These are phyloP conservation scores for Eristalinus aeneus DNA, from an alignment of 2,888 invertebrate genomes.

Conservation along the genomic window DNA sequence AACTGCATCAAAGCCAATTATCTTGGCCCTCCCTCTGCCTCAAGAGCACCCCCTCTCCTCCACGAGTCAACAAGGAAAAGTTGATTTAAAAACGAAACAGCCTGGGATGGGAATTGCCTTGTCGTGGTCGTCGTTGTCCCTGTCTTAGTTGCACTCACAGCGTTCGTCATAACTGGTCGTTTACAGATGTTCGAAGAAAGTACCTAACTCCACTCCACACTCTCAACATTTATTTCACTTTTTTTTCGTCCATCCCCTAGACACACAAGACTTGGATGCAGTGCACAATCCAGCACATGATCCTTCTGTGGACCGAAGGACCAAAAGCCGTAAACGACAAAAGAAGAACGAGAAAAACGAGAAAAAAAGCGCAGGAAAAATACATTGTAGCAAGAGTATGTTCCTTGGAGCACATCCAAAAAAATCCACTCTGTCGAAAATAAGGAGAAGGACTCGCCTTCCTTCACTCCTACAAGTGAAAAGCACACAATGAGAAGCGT, in stretches of 20 bases:
- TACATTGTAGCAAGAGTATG: constrained; percentile 59
- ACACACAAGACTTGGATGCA: constrained; percentile 15
- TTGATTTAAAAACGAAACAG: constrained; percentile 11
- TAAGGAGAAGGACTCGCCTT: constrained; percentile 31
- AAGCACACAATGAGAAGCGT: constrained; percentile 68
- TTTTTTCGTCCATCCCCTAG: constrained; percentile 26
- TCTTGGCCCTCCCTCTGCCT: constrained; percentile 3
- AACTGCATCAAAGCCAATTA: constrained; percentile 69
- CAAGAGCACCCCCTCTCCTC: background rate
- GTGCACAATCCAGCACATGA: constrained; percentile 55
- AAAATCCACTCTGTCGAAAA: constrained; percentile 12
- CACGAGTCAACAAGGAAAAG: constrained; percentile 14
- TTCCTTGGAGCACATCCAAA: constrained; percentile 64
- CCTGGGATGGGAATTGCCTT: background rate
- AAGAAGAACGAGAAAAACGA: background rate
- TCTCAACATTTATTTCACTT: constrained; percentile 54
- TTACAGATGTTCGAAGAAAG: constrained; percentile 67
- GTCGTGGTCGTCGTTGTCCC: constrained; percentile 24
- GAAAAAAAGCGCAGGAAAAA: constrained; percentile 26
- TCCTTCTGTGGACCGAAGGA: constrained; percentile 28
- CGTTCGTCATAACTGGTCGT: constrained; percentile 18
- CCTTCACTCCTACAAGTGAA: constrained; percentile 49
- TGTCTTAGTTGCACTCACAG: background rate
- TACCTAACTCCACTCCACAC: constrained; percentile 51
- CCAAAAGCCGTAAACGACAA: constrained; percentile 6